Conservation (phyloP, 1,140 invertebrate genomes). For the Wiebesia pumilae region DNA sequence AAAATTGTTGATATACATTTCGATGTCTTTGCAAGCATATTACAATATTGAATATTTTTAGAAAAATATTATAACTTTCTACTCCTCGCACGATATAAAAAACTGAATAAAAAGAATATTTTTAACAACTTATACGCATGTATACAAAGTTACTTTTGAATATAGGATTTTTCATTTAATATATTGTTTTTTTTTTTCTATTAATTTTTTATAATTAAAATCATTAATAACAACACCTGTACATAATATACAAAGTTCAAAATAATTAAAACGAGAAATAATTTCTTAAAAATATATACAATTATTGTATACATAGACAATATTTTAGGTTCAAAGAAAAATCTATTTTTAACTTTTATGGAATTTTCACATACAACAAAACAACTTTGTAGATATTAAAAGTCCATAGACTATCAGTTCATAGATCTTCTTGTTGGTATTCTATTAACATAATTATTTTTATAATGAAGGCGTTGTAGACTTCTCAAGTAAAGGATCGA, state of each 20-base stretch:
- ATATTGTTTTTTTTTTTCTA: too few species aligned
- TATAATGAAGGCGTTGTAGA: neutral
- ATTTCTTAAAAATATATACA: neutral
- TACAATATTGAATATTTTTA: neutral
- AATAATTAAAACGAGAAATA: neutral
- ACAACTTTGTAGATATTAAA: neutral
- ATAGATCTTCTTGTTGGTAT: neutral
- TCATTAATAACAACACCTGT: neutral
- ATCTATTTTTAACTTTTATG: neutral
- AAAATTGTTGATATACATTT: neutral
- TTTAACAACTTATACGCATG: too few species aligned
- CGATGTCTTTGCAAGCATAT: neutral
- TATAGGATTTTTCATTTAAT: too few species aligned
- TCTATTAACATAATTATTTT: slow-evolving; percentile 17
- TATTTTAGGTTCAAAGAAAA: neutral
- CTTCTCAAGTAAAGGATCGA: neutral
- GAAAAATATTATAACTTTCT: neutral
- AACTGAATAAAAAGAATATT: too few species aligned
- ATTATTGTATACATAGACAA: neutral
- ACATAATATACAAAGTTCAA: neutral
- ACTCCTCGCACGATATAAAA: too few species aligned
- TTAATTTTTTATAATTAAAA: neutral
- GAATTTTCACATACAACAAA: neutral
- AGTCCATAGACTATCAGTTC: neutral
- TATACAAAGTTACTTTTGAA: too few species aligned